Evolutionary conservation across 1,140 invertebrate genomes (phyloP).

Genomic region (Temnothorax curvispinosus): DNA sequence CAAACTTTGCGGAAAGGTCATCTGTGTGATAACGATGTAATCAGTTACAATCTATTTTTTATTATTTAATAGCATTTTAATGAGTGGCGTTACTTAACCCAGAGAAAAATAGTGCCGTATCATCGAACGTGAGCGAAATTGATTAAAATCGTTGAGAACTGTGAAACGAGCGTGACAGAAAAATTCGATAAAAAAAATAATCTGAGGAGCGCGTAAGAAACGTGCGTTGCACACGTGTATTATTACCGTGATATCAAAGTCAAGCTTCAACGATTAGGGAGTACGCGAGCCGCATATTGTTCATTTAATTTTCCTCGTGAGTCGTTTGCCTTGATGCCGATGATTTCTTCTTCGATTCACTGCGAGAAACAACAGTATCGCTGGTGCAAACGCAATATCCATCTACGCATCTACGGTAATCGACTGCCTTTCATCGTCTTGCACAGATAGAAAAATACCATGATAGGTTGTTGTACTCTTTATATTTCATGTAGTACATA

Average conservation of each 20-base stretch:
- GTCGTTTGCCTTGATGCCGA: constrained; percentile 70
- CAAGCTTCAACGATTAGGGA: constrained; percentile 59
- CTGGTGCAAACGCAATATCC: constrained; percentile 11
- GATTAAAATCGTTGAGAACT: constrained; percentile 1
- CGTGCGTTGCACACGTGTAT: neutral
- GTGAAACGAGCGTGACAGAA: neutral
- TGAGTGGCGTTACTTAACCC: neutral
- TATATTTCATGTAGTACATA: neutral
- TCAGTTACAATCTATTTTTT: constrained; percentile 1
- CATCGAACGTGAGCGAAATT: constrained; percentile 3
- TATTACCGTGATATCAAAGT: constrained; percentile 61
- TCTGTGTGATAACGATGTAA: constrained; percentile 14
- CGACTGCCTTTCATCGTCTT: constrained; percentile 32
- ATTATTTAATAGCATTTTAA: constrained; percentile 54
- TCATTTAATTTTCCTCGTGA: constrained; percentile 68
- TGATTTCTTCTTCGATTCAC: constrained; percentile 58
- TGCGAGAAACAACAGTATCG: constrained; percentile 44
- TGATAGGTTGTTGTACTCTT: constrained; percentile 41
- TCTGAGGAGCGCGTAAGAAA: constrained; percentile 7
- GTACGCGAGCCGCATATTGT: constrained; percentile 42
- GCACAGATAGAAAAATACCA: constrained; percentile 20
- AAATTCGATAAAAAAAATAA: constrained; percentile 22
- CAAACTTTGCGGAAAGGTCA: constrained; percentile 34
- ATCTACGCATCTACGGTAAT: constrained; percentile 28
- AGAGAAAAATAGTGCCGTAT: neutral